phyloP scores from a whole-genome alignment of 2,113 vertebrate genomes.

The Oriolus oriolus region DNA sequence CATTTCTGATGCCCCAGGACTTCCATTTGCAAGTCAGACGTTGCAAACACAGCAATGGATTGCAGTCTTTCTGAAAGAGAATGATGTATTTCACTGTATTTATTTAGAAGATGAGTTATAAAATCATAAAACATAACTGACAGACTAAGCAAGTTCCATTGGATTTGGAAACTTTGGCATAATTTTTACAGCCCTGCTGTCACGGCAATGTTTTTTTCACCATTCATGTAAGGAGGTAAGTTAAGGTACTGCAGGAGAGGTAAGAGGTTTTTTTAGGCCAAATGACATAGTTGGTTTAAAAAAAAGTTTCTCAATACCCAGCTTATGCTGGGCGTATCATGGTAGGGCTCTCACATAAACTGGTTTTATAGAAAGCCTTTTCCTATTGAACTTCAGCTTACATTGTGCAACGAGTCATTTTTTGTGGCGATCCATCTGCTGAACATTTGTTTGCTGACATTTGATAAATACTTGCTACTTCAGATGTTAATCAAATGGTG shows the following conservation, averaged over 20 bases:
- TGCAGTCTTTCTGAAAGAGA: background rate
- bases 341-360: background rate
- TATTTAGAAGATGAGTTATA: background rate
- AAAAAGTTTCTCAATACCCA: background rate
- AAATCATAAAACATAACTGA: background rate
- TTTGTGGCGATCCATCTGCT: background rate
- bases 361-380: background rate
- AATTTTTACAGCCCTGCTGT: background rate
- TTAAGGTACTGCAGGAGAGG: background rate
- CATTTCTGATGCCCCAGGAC: background rate
- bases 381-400: background rate
- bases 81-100: background rate
- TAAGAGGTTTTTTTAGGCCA: background rate
- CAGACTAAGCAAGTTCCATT: background rate
- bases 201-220: background rate
- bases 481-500: constrained; percentile 14
- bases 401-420: background rate
- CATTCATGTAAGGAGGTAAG: background rate
- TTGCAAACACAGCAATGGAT: background rate
- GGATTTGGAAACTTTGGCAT: background rate
- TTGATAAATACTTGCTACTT: constrained; percentile 44
- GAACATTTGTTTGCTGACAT: constrained; percentile 29
- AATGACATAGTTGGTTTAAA: background rate
- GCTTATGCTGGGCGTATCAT: background rate
- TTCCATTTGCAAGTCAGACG: background rate